Conservation (phyloP, 1,140 invertebrate genomes). For the Meloidogyne floridensis region DNA sequence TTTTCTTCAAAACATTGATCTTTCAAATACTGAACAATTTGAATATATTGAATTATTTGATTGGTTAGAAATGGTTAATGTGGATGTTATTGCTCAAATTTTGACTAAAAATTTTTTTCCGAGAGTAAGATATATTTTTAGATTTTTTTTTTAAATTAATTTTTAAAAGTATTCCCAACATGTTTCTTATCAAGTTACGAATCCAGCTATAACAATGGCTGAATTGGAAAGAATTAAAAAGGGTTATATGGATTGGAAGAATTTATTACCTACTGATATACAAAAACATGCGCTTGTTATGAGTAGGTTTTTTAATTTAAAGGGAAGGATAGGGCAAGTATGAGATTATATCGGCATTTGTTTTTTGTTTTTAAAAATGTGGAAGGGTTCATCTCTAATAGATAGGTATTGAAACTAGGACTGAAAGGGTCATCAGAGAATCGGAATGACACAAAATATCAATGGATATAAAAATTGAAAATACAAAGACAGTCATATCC, state of each 20-base stretch:
- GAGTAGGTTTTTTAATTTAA: conserved; percentile 36
- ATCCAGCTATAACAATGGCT: conserved; percentile 31
- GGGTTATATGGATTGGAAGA: conserved; percentile 55
- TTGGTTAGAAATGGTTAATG: conserved; percentile 52
- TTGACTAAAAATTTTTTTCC: conserved; percentile 57
- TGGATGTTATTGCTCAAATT: conserved; percentile 53
- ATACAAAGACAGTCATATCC: too few relatives aligned
- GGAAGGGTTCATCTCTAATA: too few relatives aligned
- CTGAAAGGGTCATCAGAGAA: too few relatives aligned
- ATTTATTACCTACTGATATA: conserved; percentile 44
- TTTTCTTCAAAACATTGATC: conserved; percentile 33
- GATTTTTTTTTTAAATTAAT: neutral
- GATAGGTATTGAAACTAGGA: too few relatives aligned
- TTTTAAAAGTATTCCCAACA: conserved; percentile 51
- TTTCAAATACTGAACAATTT: conserved; percentile 35
- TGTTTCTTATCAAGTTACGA: conserved; percentile 45
- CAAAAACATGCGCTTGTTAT: conserved; percentile 37
- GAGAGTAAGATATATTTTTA: conserved; percentile 32
- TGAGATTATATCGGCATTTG: too few relatives aligned
- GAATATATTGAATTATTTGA: conserved; percentile 46
- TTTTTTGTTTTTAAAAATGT: too few relatives aligned
- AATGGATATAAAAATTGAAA: too few relatives aligned
- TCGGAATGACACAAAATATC: too few relatives aligned
- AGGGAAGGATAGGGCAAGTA: too few relatives aligned
- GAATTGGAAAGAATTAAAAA: conserved; percentile 41